phyloP scores from a whole-genome alignment of 2,113 vertebrate genomes.

The Cynoglossus semilaevis region DNA sequence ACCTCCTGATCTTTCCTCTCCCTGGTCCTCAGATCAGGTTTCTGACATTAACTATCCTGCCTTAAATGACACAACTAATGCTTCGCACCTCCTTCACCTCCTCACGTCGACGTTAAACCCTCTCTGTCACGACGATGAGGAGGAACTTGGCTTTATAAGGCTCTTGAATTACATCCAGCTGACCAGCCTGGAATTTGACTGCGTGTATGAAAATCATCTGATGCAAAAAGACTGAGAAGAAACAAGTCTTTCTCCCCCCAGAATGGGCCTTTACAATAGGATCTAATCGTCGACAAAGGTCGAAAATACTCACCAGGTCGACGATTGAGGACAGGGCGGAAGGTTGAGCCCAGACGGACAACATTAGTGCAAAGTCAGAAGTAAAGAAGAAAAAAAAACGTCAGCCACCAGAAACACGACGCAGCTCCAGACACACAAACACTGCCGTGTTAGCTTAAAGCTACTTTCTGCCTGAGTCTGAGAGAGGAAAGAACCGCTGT shows the following conservation, averaged over 20 bases:
- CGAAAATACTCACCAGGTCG: constrained; percentile 49
- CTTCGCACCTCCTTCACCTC: neutral
- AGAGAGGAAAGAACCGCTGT: constrained; percentile 33
- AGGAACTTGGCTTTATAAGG: constrained; percentile 41
- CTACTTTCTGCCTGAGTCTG: constrained; percentile 18
- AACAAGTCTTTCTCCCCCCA: constrained; percentile 41
- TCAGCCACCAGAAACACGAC: constrained; percentile 62
- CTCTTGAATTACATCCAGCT: constrained; percentile 55
- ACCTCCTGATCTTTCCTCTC: neutral
- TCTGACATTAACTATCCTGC: constrained; percentile 16
- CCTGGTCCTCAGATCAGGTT: constrained; percentile 1
- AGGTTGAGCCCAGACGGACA: neutral
- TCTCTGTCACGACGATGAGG: constrained; percentile 3
- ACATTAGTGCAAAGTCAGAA: constrained; percentile 54
- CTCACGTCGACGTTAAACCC: neutral
- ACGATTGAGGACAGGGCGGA: neutral
- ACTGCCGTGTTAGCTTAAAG: constrained; percentile 33
- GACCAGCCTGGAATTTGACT: constrained; percentile 67
- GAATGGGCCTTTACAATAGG: constrained; percentile 12
- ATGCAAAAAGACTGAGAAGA: constrained; percentile 43
- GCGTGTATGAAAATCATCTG: constrained; percentile 71
- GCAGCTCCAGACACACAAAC: constrained; percentile 50
- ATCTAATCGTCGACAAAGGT: neutral
- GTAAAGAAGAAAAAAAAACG: constrained; percentile 18
- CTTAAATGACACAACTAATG: constrained; percentile 23